Conservation (phyloP, 2,113 vertebrate species). For the Entosphenus tridentatus region DNA sequence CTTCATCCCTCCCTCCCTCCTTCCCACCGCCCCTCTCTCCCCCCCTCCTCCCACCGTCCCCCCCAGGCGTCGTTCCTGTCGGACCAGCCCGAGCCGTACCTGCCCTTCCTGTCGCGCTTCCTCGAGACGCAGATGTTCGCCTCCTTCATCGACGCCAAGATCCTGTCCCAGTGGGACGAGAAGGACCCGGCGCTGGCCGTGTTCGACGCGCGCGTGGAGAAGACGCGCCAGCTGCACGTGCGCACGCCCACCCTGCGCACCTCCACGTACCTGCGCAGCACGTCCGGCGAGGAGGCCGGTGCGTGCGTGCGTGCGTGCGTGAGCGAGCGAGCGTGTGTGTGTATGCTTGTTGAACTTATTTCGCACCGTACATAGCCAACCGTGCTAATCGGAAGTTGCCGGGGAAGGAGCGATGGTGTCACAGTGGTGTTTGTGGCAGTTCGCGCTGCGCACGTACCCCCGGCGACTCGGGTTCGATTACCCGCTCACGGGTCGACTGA, state of each 20-base stretch:
- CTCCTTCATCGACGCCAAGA: slow-evolving; percentile 87
- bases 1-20: too few species aligned
- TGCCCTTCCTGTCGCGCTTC: slow-evolving; percentile 79
- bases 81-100: slow-evolving; percentile 53
- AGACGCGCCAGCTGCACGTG: slow-evolving; percentile 45
- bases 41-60: background rate
- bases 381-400: too few species aligned
- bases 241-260: slow-evolving; percentile 36
- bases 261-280: slow-evolving; percentile 56
- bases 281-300: slow-evolving; percentile 65
- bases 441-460: too few species aligned
- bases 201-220: slow-evolving; percentile 69
- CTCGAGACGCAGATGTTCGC: slow-evolving; percentile 96
- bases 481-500: too few species aligned
- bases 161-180: slow-evolving; percentile 80
- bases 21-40: too few species aligned
- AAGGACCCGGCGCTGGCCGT: slow-evolving; percentile 62
- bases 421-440: too few species aligned
- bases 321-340: too few species aligned
- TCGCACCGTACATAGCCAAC: too few species aligned
- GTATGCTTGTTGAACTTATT: too few species aligned
- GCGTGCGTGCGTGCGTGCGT: slow-evolving; percentile 6
- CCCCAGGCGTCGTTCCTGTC: slow-evolving; percentile 80
- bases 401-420: too few species aligned
- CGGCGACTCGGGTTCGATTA: too few species aligned